A percentile compares a stretch with the other conserved stretches of the same genome.
These are phyloP conservation scores for Brachyptera risi DNA, from an alignment of 2,888 invertebrate genomes.

Conservation along the genomic window DNA sequence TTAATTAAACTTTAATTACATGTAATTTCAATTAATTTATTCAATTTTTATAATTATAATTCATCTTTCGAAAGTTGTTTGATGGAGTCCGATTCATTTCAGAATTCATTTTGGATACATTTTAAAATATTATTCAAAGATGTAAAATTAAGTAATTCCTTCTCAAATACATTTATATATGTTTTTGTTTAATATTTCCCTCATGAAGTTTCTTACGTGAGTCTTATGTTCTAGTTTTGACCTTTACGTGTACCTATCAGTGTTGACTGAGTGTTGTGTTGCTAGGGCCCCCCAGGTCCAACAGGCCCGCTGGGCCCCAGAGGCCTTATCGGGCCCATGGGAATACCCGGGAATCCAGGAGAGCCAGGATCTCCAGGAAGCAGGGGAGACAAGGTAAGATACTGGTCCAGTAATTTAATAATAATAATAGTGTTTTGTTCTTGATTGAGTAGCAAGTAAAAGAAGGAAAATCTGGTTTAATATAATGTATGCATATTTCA, in stretches of 20 bases:
- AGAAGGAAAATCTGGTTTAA: too few species aligned
- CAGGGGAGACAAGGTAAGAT: slow-evolving; percentile 31
- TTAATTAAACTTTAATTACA: too few species aligned
- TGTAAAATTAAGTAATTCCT: neutral
- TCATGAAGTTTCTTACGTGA: neutral
- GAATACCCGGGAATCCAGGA: slow-evolving; percentile 24
- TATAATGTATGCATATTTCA: too few species aligned
- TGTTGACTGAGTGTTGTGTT: too few species aligned
- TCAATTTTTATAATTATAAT: too few species aligned
- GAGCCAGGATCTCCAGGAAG: slow-evolving; percentile 37
- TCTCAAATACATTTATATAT: neutral
- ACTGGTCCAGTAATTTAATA: too few species aligned
- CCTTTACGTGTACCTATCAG: too few species aligned
- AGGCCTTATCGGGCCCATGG: slow-evolving; percentile 45
- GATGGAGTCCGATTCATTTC: too few species aligned
- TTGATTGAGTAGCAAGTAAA: too few species aligned
- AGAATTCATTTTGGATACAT: neutral
- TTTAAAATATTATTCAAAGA: neutral
- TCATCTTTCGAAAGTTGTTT: too few species aligned
- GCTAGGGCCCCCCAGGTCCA: slow-evolving; percentile 27
- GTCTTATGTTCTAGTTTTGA: neutral
- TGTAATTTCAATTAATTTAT: too few species aligned
- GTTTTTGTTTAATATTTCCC: neutral
- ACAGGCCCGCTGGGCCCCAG: slow-evolving; percentile 50
- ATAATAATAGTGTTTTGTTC: too few species aligned